These are phyloP conservation scores for Drosophila barbarae DNA, from an alignment of 2,888 invertebrate genomes.

Conservation along the genomic window DNA sequence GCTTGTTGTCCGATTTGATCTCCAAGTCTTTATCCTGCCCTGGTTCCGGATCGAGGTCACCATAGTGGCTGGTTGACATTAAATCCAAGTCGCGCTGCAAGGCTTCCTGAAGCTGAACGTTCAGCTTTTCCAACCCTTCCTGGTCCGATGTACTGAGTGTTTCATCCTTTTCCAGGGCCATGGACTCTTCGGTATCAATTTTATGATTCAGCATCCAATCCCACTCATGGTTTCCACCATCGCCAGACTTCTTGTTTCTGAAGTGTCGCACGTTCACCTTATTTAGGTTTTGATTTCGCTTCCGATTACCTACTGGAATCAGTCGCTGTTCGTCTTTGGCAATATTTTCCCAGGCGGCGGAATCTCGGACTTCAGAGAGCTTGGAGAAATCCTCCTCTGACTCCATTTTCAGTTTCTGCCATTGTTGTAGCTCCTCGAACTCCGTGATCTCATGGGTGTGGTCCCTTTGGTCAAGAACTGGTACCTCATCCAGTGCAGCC, in stretches of 20 bases:
- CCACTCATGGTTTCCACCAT: slow-evolving; percentile 45
- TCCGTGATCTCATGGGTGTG: not conserved
- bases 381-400: not conserved
- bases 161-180: not conserved
- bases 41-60: not conserved
- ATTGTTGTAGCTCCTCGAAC: slow-evolving; percentile 1
- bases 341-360: not conserved
- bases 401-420: slow-evolving; percentile 3
- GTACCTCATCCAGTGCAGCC: slow-evolving; percentile 5
- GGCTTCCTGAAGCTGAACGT: not conserved
- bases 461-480: not conserved
- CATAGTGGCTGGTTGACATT: not conserved
- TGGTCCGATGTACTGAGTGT: slow-evolving; percentile 13
- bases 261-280: slow-evolving; percentile 21
- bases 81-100: slow-evolving; percentile 1
- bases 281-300: slow-evolving; percentile 3
- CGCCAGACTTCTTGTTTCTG: slow-evolving; percentile 10
- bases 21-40: not conserved
- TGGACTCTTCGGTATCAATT: not conserved
- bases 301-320: slow-evolving; percentile 1
- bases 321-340: not conserved
- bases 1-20: slow-evolving; percentile 2
- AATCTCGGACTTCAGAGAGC: not conserved
- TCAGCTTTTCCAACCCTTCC: not conserved
- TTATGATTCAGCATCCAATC: slow-evolving; percentile 48